Conservation (phyloP, 2,888 invertebrate genomes). For the Lepidochitona cinerea region DNA sequence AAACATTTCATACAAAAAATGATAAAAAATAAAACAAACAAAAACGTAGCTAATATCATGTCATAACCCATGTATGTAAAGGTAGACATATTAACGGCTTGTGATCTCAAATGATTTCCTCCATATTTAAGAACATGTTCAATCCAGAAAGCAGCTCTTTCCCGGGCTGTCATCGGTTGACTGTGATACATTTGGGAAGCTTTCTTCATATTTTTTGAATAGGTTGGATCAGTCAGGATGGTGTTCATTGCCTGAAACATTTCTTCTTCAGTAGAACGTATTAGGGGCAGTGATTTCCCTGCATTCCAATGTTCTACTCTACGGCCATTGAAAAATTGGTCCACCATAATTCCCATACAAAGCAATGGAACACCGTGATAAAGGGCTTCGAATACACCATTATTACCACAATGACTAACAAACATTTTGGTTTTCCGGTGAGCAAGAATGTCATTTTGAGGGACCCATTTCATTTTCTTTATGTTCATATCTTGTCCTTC, state of each 20-base stretch:
- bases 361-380: conserved; percentile 51
- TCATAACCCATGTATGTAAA: background rate
- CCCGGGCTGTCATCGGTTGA: conserved; percentile 25
- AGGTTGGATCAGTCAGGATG: conserved; percentile 26
- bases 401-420: conserved; percentile 49
- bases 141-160: conserved; percentile 47
- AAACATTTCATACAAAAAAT: too few species aligned
- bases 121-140: conserved; percentile 51
- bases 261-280: conserved; percentile 21
- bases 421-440: conserved; percentile 41
- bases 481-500: conserved; percentile 20
- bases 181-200: conserved; percentile 33
- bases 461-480: conserved; percentile 36
- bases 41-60: too few species aligned
- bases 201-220: conserved; percentile 24
- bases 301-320: conserved; percentile 30
- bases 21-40: too few species aligned
- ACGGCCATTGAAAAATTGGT: conserved; percentile 38
- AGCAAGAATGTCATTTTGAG: conserved; percentile 44
- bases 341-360: conserved; percentile 35
- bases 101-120: conserved; percentile 38
- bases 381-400: conserved; percentile 44
- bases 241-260: conserved; percentile 26
- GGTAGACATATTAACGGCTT: conserved; percentile 14
- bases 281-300: conserved; percentile 33